phyloP scores from a whole-genome alignment of 2,888 invertebrate species.

The Ethmia dodecea region DNA sequence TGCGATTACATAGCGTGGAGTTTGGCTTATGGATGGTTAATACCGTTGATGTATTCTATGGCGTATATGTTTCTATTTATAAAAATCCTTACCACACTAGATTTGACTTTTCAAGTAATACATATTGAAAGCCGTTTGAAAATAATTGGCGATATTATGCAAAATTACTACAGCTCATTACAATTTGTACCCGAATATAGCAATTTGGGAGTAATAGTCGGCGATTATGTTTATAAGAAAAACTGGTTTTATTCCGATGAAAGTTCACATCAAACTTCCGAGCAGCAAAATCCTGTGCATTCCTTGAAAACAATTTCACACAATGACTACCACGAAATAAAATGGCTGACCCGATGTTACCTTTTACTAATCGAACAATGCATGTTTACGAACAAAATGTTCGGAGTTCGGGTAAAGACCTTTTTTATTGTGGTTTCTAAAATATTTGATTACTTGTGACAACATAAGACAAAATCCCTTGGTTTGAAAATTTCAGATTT shows the following conservation, averaged over 20 bases:
- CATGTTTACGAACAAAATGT: conserved; percentile 50
- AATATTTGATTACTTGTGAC: background rate
- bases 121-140: conserved; percentile 43
- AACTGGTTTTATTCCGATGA: conserved; percentile 34
- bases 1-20: conserved; percentile 45
- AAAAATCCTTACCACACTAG: conserved; percentile 49
- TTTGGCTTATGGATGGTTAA: conserved; percentile 30
- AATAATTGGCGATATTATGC: conserved; percentile 35
- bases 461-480: background rate
- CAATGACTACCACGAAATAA: conserved; percentile 25
- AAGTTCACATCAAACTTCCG: background rate
- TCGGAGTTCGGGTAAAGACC: conserved; percentile 51
- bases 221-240: conserved; percentile 28
- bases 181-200: conserved; percentile 2
- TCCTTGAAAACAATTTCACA: conserved; percentile 13
- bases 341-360: conserved; percentile 44
- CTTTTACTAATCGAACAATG: conserved; percentile 50
- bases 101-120: conserved; percentile 46
- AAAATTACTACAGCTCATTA: conserved; percentile 26
- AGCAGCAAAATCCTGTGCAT: background rate
- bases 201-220: background rate
- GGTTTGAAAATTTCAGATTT: conserved; percentile 39
- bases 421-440: background rate
- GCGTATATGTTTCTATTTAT: conserved; percentile 46
- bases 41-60: conserved; percentile 31